A percentile compares a stretch with the other conserved stretches of the same genome.
Evolutionary conservation across 1,140 invertebrate species (phyloP).

Genomic region (Camponotus floridanus): DNA sequence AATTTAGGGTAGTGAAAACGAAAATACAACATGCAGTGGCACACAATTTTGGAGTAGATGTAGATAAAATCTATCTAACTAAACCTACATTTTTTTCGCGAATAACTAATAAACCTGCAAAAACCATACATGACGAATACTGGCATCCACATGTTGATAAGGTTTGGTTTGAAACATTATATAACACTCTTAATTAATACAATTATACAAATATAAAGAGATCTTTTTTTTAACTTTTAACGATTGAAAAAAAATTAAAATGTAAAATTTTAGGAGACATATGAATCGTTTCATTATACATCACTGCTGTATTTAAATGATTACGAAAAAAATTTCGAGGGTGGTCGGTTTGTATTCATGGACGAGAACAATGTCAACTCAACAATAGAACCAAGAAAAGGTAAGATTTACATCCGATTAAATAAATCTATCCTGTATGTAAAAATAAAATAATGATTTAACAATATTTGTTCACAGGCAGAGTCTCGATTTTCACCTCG

Average conservation of each 20-base stretch:
- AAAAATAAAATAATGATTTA: conserved; percentile 1
- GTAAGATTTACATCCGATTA: conserved; percentile 76
- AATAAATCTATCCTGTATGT: neutral
- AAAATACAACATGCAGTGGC: conserved; percentile 93
- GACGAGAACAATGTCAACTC: conserved; percentile 90
- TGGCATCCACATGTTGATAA: conserved; percentile 96
- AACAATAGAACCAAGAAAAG: conserved; percentile 92
- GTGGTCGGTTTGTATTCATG: conserved; percentile 94
- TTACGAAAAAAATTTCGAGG: conserved; percentile 92
- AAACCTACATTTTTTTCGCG: conserved; percentile 95
- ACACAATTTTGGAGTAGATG: conserved; percentile 91
- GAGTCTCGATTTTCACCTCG: conserved; percentile 94
- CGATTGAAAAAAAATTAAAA: conserved; percentile 28
- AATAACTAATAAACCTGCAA: conserved; percentile 89
- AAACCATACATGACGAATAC: conserved; percentile 94
- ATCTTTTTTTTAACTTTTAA: neutral
- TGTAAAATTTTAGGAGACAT: conserved; percentile 89
- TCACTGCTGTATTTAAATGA: conserved; percentile 93
- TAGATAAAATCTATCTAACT: conserved; percentile 90
- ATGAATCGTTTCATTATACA: conserved; percentile 95
- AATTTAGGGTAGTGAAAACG: conserved; percentile 88
- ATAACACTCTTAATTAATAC: conserved; percentile 4
- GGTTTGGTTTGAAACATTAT: conserved; percentile 85
- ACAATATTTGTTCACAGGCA: conserved; percentile 83
- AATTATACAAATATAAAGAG: neutral